These are phyloP conservation scores for Ctenosaura bakeri DNA, from an alignment of 2,797 vertebrate species.

Conservation along the genomic window DNA sequence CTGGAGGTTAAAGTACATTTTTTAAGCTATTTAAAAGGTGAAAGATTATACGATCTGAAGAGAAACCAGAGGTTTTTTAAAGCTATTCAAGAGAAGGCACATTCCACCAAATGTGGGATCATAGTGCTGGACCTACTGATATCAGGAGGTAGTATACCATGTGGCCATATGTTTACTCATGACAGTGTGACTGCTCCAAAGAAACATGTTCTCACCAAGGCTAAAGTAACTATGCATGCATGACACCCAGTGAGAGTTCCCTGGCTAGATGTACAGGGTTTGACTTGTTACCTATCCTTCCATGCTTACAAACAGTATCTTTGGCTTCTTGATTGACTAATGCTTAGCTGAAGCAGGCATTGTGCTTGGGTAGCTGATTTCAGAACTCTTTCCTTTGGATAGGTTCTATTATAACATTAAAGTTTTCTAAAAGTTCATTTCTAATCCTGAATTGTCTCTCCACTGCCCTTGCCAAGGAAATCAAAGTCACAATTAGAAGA, in stretches of 20 bases:
- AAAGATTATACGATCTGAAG: no score
- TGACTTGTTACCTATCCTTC: neutral
- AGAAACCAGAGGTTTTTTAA: no score
- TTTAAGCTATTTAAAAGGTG: no score
- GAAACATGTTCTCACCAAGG: no score
- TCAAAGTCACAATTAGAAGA: neutral
- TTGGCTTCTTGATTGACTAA: neutral
- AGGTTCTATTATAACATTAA: neutral
- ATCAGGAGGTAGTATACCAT: no score
- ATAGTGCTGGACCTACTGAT: neutral
- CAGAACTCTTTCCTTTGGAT: neutral
- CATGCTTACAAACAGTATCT: neutral
- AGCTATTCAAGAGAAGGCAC: neutral
- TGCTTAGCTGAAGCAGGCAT: neutral
- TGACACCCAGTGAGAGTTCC: no score
- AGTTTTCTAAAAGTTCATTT: neutral
- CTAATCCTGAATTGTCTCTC: neutral
- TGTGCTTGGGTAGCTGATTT: neutral
- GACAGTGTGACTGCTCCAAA: neutral
- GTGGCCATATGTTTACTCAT: neutral
- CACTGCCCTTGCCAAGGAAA: neutral
- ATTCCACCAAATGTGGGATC: neutral
- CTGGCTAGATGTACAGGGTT: neutral
- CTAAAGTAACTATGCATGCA: no score
- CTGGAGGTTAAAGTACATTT: neutral